A percentile compares a stretch with the other conserved stretches of the same genome.
phyloP scores from a whole-genome alignment of 2,888 invertebrate species.

The Neuroscelio doddi region DNA sequence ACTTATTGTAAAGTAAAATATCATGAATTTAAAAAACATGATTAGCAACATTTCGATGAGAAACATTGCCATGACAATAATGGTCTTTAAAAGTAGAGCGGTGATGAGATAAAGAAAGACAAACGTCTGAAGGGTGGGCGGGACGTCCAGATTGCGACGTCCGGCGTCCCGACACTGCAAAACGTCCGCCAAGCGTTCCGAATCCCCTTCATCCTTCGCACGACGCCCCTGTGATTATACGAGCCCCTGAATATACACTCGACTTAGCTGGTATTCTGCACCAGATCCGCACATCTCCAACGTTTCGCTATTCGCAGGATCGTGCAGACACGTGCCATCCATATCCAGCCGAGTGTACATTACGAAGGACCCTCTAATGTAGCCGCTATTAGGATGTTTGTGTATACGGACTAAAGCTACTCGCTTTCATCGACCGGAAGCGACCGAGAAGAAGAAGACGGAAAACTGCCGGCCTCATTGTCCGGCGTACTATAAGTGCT shows the following conservation, averaged over 20 bases:
- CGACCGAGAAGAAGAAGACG: conserved; percentile 40
- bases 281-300: conserved; percentile 22
- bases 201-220: conserved; percentile 34
- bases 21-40: too few species aligned
- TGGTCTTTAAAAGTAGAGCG: conserved; percentile 12
- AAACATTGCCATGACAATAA: too few species aligned
- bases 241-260: conserved; percentile 49
- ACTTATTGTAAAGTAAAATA: too few species aligned
- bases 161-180: conserved; percentile 61
- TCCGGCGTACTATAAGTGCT: conserved; percentile 46
- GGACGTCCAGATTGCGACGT: conserved; percentile 61
- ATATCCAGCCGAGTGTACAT: conserved; percentile 50
- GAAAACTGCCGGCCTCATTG: conserved; percentile 39
- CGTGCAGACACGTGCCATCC: conserved; percentile 45
- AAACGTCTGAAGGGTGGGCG: conserved; percentile 43
- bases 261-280: conserved; percentile 47
- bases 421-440: conserved; percentile 56
- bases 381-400: conserved; percentile 58
- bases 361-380: conserved; percentile 54
- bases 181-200: conserved; percentile 20
- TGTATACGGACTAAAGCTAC: conserved; percentile 53
- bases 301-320: conserved; percentile 22
- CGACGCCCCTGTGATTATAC: conserved; percentile 63
- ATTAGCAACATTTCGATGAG: too few species aligned
- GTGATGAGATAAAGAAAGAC: conserved; percentile 18